Evolutionary conservation across 2,113 vertebrate species (phyloP), one percentile per base, ranked within the genome.

Genomic region (Aleadryas rufinucha): DNA sequence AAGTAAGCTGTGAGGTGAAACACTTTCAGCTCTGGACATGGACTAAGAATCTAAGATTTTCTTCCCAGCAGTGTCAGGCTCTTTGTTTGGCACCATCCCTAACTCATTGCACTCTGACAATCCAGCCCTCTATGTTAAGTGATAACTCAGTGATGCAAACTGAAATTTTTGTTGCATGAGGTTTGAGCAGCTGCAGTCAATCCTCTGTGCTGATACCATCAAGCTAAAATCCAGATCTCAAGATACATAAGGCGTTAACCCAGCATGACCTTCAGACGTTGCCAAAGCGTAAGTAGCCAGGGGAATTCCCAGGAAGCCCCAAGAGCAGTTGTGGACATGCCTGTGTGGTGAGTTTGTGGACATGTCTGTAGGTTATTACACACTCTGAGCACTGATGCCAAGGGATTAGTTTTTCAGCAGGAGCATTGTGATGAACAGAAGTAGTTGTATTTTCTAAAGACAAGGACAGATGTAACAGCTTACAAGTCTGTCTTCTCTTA

Each of bases 231-330:
- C 30, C 53, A 60, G 77, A 78, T 94, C 72, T 71, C 28, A 41
- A 7, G 69, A 57, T 66, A 37, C 2, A 5, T 31, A 53, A 79
- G 30, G 22, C 16, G 1, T 87, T 94, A 95, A 76, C 63, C 33
- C 33, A 54, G 30, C 39, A 26, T 63, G 52, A 83, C n/a, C 53
- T 88, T 61, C 28, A 80, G 23, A 47, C 31, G 21, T 76, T 82
- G 53, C 61, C 78, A 68, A 87, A 85, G 70, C n/a, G 2, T n/a
- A n/a, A 49, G n/a, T 44, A 83, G 22, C n/a, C 13, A 2, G 75
- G 90, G 88, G 72, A 77, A 65, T 89, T 92, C 72, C 94, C 77
- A 60, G 52, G 81, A 92, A 88, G 71, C 66, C 90, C 84, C 69
- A 33, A 35, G 47, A 91, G 17, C 61, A 56, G 60, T 68, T 94